phyloP scores from a whole-genome alignment of 2,797 vertebrate species.

The Propithecus perrieri region DNA sequence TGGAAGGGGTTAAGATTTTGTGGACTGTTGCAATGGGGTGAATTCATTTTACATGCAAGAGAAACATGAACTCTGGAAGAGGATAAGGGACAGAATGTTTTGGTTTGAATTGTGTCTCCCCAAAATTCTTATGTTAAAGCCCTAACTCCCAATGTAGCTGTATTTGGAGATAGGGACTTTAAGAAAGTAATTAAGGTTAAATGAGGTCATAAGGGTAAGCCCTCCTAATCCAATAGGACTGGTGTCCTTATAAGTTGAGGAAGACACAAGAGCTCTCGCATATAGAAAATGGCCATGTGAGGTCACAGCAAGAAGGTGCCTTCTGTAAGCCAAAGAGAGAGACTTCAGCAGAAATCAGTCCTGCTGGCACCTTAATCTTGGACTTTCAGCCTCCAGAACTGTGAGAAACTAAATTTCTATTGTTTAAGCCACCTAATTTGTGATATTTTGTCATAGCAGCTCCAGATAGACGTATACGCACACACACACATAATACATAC shows the following conservation, averaged over 20 bases:
- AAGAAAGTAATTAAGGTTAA: neutral
- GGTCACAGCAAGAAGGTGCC: neutral
- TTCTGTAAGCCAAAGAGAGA: neutral
- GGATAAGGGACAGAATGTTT: neutral
- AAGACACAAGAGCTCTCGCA: neutral
- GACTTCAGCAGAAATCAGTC: neutral
- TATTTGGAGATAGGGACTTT: neutral
- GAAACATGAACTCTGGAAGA: neutral
- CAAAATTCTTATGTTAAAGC: neutral
- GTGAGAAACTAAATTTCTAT: neutral
- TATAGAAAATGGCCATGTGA: neutral
- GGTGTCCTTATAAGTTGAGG: neutral
- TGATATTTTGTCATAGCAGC: neutral
- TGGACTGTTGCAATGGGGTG: neutral
- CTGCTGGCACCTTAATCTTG: neutral
- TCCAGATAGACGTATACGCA: neutral
- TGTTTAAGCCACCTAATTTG: neutral
- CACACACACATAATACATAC: neutral
- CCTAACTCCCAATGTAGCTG: neutral
- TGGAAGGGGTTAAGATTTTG: neutral
- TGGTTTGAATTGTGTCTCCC: neutral
- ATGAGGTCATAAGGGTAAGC: neutral
- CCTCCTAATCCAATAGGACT: neutral
- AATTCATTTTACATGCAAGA: neutral
- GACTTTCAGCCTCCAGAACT: neutral